These are phyloP conservation scores for Calcarius lapponicus DNA, from an alignment of 2,797 vertebrate genomes.

Conservation along the genomic window DNA sequence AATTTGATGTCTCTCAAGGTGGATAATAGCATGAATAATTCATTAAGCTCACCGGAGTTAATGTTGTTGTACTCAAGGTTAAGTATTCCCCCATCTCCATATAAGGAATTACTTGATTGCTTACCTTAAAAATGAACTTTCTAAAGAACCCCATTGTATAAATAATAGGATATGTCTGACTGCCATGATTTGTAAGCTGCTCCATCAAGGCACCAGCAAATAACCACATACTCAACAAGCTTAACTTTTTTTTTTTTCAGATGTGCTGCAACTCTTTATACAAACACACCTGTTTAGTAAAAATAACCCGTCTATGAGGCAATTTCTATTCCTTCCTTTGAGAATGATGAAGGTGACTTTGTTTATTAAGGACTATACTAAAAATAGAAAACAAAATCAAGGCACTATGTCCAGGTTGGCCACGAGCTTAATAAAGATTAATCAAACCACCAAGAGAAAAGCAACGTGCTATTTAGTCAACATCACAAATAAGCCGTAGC, in stretches of 20 bases:
- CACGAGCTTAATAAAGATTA: neutral
- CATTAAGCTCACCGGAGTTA: constrained; percentile 51
- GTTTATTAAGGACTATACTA: neutral
- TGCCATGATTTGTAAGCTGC: neutral
- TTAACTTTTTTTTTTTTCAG: neutral
- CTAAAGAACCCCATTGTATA: constrained; percentile 8
- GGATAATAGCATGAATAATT: constrained; percentile 72
- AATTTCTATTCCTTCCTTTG: neutral
- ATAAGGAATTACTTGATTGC: constrained; percentile 49
- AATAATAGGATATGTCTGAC: constrained; percentile 7
- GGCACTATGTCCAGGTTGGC: neutral
- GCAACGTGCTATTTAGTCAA: neutral
- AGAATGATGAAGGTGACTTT: neutral
- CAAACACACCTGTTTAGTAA: neutral
- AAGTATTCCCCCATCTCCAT: constrained; percentile 55
- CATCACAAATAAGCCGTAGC: neutral
- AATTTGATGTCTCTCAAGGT: constrained; percentile 58
- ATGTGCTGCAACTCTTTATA: neutral
- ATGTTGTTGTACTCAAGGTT: constrained; percentile 64
- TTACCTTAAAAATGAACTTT: constrained; percentile 58
- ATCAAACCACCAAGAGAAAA: neutral
- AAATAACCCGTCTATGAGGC: neutral
- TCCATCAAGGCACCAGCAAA: neutral
- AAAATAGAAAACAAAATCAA: neutral
- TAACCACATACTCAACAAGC: neutral